phyloP scores from a whole-genome alignment of 2,113 vertebrate species.

The Macrotis lagotis region DNA sequence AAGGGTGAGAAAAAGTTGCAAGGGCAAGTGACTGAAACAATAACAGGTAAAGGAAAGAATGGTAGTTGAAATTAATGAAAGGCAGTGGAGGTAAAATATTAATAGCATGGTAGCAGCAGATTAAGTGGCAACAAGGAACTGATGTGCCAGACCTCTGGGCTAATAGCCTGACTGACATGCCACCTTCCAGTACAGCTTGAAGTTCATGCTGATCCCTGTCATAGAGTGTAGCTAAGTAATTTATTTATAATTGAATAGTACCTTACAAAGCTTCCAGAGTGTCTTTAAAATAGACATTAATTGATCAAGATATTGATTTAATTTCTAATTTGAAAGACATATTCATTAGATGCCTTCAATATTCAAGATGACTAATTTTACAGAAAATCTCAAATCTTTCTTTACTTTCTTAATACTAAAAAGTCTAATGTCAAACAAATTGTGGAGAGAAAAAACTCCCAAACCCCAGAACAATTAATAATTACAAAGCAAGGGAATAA shows the following conservation, averaged over 20 bases:
- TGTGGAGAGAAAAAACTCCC: neutral
- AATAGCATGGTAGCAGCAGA: neutral
- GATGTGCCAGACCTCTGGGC: neutral
- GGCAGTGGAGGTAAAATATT: neutral
- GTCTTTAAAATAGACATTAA: neutral
- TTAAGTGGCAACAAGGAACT: neutral
- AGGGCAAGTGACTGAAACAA: neutral
- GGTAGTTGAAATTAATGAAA: neutral
- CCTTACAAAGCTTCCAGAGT: neutral
- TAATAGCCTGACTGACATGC: neutral
- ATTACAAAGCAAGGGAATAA: neutral
- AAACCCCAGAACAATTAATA: neutral
- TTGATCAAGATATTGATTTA: neutral
- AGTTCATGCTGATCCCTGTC: neutral
- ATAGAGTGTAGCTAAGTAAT: neutral
- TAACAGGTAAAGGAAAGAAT: neutral
- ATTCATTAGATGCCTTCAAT: slow-evolving; percentile 15
- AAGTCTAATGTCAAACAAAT: neutral
- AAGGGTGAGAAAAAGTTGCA: too few species aligned
- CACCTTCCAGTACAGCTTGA: neutral
- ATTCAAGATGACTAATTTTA: neutral
- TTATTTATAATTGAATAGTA: neutral
- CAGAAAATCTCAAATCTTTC: slow-evolving; percentile 5
- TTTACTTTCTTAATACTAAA: neutral
- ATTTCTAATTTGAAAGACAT: neutral